A percentile compares a stretch with the other conserved stretches of the same genome.
These are phyloP conservation scores for Pissodes strobi DNA, from an alignment of 1,140 invertebrate genomes.

Conservation along the genomic window DNA sequence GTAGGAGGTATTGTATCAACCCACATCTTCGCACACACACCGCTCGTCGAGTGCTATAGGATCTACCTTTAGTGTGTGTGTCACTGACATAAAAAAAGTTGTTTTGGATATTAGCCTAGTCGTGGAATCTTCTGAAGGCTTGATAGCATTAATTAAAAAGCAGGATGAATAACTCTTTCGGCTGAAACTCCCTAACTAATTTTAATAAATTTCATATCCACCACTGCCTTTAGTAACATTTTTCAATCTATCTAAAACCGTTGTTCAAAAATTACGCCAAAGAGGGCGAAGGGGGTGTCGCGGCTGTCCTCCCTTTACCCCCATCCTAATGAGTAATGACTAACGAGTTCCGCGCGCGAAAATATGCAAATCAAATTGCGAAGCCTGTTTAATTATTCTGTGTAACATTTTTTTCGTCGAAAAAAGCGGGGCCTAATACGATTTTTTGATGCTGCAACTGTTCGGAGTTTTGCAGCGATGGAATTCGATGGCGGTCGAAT, in stretches of 20 bases:
- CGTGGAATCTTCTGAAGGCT: too few species aligned
- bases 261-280: slow-evolving; percentile 11
- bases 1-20: too few species aligned
- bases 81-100: too few species aligned
- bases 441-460: slow-evolving; percentile 43
- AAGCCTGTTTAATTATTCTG: slow-evolving; percentile 55
- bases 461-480: neutral
- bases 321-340: slow-evolving; percentile 56
- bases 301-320: slow-evolving; percentile 47
- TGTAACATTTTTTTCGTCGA: slow-evolving; percentile 40
- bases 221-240: slow-evolving; percentile 1
- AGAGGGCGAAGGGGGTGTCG: slow-evolving; percentile 14
- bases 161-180: too few species aligned
- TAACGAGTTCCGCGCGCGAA: slow-evolving; percentile 55
- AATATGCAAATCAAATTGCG: slow-evolving; percentile 57
- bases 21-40: too few species aligned
- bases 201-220: neutral
- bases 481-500: slow-evolving; percentile 1
- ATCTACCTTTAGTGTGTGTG: too few species aligned
- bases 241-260: neutral
- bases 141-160: too few species aligned
- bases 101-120: too few species aligned
- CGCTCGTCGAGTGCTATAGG: too few species aligned
- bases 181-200: too few species aligned
- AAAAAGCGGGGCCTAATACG: slow-evolving; percentile 43